Evolutionary conservation across 2,113 vertebrate species (phyloP).

Genomic region (Rhinoderma darwinii): DNA sequence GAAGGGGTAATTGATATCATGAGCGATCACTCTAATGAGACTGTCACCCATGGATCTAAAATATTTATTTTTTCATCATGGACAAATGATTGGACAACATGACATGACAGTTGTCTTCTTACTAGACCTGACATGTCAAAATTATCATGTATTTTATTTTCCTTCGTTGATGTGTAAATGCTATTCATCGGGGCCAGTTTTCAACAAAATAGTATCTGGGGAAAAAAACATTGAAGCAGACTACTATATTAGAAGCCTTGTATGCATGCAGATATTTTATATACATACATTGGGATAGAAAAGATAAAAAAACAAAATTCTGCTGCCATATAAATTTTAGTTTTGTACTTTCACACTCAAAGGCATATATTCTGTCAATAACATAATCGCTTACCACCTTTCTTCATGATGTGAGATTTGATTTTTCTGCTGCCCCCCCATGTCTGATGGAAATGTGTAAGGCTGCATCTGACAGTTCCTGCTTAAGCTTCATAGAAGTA

Average conservation of each 20-base stretch:
- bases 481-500: no score
- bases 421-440: not conserved
- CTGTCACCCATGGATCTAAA: conserved; percentile 78
- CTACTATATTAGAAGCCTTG: not conserved
- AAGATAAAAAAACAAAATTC: no score
- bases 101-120: conserved; percentile 66
- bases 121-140: conserved; percentile 62
- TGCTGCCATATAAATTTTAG: no score
- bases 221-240: not conserved
- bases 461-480: no score
- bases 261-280: not conserved
- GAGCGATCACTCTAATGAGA: conserved; percentile 75
- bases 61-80: conserved; percentile 72
- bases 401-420: not conserved
- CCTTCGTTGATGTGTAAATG: conserved; percentile 62
- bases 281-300: no score
- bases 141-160: conserved; percentile 63
- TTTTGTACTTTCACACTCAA: not conserved
- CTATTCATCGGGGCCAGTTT: conserved; percentile 59
- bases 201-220: not conserved
- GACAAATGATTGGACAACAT: conserved; percentile 68
- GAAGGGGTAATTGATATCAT: conserved; percentile 81
- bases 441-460: no score
- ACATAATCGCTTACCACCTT: not conserved
- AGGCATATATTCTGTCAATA: not conserved